Evolutionary conservation across 2,888 invertebrate genomes (phyloP), one percentile per base, ranked within the genome.

Genomic region (Amorpha juglandis): DNA sequence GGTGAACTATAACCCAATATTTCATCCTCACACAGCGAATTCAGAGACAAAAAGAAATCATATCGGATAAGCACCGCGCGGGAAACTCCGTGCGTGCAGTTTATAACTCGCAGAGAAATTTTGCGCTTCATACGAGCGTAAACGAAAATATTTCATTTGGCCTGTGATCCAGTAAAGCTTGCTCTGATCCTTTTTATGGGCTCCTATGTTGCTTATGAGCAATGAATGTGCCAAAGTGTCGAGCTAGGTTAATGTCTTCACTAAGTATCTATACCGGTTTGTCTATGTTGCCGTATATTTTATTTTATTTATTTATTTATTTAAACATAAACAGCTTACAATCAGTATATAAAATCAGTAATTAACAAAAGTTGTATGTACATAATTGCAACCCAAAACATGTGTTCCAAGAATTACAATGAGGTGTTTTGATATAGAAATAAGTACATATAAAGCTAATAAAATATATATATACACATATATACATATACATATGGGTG

Each of bases 61-160:
- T 78, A 79, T 77, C 77, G 74, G 74, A 81, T 85, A 83, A 84
- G 81, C 80, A 83, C 79, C 81, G 79, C 71, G 67, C 70, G 71
- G 76, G 79, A 78, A 75, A 78, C 76, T 80, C 74, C 83, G 81
- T 87, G 87, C 83, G 83, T 86, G 79, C 75, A 74, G 63, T 80
- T 81, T 79, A 81, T 75, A 79, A 79, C 78, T 74, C 77, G 67
- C 68, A 70, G 73, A 74, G 78, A 82, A 80, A 80, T 83, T 78
- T 76, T 74, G 71, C 74, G 76, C 75, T 78, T 74, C 76, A 76
- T 71, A 75, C 75, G 42, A 38, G 75, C 55, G 65, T 48, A 82
- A 81, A 81, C 79, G 81, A 82, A 88, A 84, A 87, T 89, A 87
- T 89, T 88, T 87, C 83, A 87, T 89, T 86, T 86, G 81, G 79